These are phyloP conservation scores for Drosophila serrata DNA, from an alignment of 1,140 invertebrate genomes.

Conservation along the genomic window DNA sequence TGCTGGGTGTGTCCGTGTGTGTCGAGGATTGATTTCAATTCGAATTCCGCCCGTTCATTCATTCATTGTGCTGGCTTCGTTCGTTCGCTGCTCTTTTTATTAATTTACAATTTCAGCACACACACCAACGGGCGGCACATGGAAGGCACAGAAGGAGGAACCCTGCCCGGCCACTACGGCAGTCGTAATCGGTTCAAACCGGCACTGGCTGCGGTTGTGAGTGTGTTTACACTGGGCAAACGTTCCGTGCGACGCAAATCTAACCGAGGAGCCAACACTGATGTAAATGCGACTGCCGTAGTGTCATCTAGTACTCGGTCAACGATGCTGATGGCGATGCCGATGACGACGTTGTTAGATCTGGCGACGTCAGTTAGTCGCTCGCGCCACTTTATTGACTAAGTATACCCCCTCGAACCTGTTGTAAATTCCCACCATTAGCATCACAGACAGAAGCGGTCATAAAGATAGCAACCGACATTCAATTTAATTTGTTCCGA, in stretches of 20 bases:
- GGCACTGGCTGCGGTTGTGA: conserved; percentile 43
- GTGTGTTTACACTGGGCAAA: conserved; percentile 61
- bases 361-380: conserved; percentile 47
- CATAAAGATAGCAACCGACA: conserved; percentile 14
- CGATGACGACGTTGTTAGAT: conserved; percentile 37
- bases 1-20: conserved; percentile 44
- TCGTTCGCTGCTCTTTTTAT: conserved; percentile 62
- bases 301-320: conserved; percentile 28
- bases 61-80: conserved; percentile 59
- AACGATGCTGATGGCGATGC: conserved; percentile 33
- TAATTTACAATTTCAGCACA: conserved; percentile 80
- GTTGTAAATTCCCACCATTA: conserved; percentile 31
- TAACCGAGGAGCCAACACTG: conserved; percentile 52
- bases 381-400: conserved; percentile 55
- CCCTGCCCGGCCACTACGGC: conserved; percentile 42
- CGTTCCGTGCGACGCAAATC: conserved; percentile 76
- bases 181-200: conserved; percentile 77
- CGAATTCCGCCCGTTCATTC: conserved; percentile 75
- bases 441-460: conserved; percentile 23
- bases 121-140: conserved; percentile 9
- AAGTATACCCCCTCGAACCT: conserved; percentile 20
- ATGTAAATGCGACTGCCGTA: conserved; percentile 28
- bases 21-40: conserved; percentile 78
- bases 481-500: not conserved
- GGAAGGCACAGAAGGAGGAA: conserved; percentile 30